A percentile compares a stretch with the other conserved stretches of the same genome.
phyloP scores from a whole-genome alignment of 2,113 vertebrate genomes.

The Murina feae region DNA sequence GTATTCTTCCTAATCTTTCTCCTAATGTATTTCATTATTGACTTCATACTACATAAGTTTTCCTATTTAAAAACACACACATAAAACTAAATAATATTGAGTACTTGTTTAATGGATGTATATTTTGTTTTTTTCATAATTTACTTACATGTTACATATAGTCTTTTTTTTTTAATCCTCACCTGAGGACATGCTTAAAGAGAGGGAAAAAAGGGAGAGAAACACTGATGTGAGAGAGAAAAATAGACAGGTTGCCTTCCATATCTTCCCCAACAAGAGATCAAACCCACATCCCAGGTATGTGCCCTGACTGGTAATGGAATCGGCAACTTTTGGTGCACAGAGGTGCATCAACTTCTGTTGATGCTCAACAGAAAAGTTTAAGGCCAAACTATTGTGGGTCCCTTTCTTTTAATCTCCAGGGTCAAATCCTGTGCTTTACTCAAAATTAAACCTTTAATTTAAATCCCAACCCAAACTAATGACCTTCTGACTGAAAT shows the following conservation, averaged over 20 bases:
- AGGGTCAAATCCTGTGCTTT: not conserved
- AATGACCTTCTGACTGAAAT: not conserved
- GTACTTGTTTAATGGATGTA: not conserved
- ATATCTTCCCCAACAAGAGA: not conserved
- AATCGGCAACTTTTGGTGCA: not conserved
- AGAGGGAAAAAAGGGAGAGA: not conserved
- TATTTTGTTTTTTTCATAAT: not conserved
- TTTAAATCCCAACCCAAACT: not conserved
- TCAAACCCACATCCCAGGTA: not conserved
- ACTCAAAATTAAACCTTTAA: not conserved
- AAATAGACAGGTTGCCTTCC: not conserved
- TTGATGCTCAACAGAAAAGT: not conserved
- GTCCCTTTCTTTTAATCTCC: not conserved
- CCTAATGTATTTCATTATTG: not conserved
- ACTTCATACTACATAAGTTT: not conserved
- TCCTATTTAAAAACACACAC: not conserved
- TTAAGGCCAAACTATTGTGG: not conserved
- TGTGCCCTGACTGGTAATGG: not conserved
- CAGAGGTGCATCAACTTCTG: too few relatives aligned
- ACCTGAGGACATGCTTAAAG: not conserved
- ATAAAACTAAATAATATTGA: not conserved
- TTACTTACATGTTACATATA: not conserved
- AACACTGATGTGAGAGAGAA: too few relatives aligned
- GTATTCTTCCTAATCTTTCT: not conserved
- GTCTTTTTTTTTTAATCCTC: not conserved